phyloP scores from a whole-genome alignment of 2,797 vertebrate genomes.

The Oophaga sylvatica region DNA sequence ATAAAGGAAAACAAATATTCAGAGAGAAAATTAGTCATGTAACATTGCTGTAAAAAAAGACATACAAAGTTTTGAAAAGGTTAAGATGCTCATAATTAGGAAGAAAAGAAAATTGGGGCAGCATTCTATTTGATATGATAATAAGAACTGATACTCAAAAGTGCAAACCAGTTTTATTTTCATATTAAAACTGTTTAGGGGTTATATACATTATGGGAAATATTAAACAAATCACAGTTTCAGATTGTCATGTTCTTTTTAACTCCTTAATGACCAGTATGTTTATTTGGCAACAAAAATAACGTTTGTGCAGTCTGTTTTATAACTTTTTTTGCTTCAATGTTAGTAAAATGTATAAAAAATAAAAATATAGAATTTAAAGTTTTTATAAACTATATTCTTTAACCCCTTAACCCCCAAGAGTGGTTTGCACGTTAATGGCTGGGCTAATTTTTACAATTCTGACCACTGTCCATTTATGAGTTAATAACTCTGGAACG shows the following conservation, averaged over 20 bases:
- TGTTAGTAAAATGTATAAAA: no score
- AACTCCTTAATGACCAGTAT: background rate
- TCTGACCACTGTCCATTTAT: no score
- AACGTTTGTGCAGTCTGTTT: no score
- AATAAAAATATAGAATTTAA: no score
- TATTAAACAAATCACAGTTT: background rate
- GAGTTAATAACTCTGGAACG: no score
- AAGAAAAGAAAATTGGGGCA: constrained; percentile 5
- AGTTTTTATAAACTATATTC: no score
- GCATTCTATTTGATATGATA: constrained; percentile 15
- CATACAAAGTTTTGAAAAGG: background rate
- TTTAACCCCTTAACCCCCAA: no score
- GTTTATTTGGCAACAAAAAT: no score
- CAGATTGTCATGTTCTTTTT: background rate
- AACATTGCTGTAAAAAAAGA: background rate
- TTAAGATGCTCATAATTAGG: background rate
- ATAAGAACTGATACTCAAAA: background rate
- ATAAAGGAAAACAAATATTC: background rate
- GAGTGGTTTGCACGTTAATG: no score
- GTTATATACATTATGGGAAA: background rate
- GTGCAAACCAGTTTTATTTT: background rate
- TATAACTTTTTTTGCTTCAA: no score
- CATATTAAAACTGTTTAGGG: background rate
- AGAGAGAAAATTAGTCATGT: background rate
- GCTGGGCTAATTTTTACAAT: no score